Base-by-base conservation (phyloP, 1,140 invertebrate genomes). In the Drosophila kurseongensis region DNA sequence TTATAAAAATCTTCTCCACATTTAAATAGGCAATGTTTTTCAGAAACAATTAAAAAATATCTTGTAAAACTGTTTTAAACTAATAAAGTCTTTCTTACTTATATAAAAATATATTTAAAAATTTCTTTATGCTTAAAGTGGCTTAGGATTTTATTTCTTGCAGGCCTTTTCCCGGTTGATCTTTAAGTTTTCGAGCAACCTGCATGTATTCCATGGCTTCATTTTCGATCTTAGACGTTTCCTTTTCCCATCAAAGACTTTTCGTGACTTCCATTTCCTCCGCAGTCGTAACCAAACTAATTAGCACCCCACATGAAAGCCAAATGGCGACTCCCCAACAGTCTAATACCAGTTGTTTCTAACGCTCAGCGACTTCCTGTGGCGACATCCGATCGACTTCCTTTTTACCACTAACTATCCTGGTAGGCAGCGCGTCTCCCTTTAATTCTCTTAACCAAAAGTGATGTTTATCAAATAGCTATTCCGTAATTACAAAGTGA, bases 391-490 rank as follows among this genome's bases (percentile, higher is more conserved):
- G 58, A 82, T 54, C 63, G 57, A 75, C 83, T 86, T 86, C 78
- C 82, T 86, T 84, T 59, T 45, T 67, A 50, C 45, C 55, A 60
- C 47, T 52, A 69, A 78, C 75, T 72, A 86, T 82, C 78, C 83
- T 85, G 82, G 75, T 86, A 75, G 57, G 41, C 18, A 54, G 23
- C 12, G 56, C 50, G 44, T 40, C 44, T 48, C 27, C 38, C 41
- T 50, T 73, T 78, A 75, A 61, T 52, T 61, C 59, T 57, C 12
- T 56, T 75, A 66, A 52, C 55, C 51, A 69, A 69, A 60, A 72
- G 65, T 75, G 81, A 86, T 88, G 79, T 86, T 86, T 88, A 86
- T 86, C 83, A 76, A 88, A 88, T 86, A 58, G 61, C 62, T 62
- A 66, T 69, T 76, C 73, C 50, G 72, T 83, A 85, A 85, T 85